phyloP scores from a whole-genome alignment of 1,140 invertebrate genomes.

The Camponotus pennsylvanicus region DNA sequence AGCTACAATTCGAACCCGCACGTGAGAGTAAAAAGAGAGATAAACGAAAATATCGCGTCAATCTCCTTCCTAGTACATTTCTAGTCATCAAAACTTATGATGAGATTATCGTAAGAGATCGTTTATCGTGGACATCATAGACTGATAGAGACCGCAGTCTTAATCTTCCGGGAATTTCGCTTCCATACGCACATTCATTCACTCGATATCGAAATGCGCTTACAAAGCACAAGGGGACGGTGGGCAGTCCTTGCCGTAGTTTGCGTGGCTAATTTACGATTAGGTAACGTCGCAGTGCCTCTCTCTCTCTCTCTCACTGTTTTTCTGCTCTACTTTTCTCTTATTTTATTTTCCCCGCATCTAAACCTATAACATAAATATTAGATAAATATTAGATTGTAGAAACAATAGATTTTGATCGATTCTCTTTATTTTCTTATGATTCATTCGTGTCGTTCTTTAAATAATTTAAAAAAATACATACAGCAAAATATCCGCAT shows the following conservation, averaged over 20 bases:
- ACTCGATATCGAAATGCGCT: conserved; percentile 61
- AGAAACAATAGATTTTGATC: too few relatives aligned
- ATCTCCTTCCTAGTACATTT: conserved; percentile 5
- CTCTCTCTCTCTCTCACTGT: not conserved
- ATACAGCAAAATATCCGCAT: not conserved
- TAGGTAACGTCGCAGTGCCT: conserved; percentile 68
- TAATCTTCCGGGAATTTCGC: too few relatives aligned
- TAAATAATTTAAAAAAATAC: not conserved
- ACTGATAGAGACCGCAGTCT: not conserved
- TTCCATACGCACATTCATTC: not conserved
- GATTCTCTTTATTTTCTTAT: not conserved
- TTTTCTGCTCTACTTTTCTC: not conserved
- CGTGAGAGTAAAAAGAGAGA: too few relatives aligned
- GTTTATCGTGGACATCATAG: too few relatives aligned
- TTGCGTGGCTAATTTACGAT: conserved; percentile 73
- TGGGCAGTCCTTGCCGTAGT: conserved; percentile 72
- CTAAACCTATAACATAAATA: not conserved
- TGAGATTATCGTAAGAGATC: conserved; percentile 26
- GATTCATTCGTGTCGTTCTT: not conserved
- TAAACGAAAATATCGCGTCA: conserved; percentile 8
- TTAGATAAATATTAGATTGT: not conserved
- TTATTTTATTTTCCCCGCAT: not conserved
- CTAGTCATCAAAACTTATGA: conserved; percentile 39
- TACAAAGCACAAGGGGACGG: conserved; percentile 60
- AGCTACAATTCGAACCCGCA: not conserved